Evolutionary conservation across 2,888 invertebrate species (phyloP).

Genomic region (Gonocerus acuteangulatus): DNA sequence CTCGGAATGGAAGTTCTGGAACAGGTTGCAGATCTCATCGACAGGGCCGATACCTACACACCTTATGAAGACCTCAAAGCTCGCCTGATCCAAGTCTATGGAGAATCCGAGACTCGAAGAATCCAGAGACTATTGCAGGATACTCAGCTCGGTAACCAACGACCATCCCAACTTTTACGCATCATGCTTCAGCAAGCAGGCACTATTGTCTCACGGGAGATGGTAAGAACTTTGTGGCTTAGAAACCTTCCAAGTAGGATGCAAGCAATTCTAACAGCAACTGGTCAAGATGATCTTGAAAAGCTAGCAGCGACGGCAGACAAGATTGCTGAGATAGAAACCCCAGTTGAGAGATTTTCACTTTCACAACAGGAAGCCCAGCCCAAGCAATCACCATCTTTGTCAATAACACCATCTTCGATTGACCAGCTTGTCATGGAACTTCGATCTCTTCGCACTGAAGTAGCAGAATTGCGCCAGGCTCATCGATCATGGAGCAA

Average conservation of each 20-base stretch:
- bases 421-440: background rate
- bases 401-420: background rate
- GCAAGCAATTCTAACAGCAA: constrained; percentile 1
- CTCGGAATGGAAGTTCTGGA: no score
- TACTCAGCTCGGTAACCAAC: background rate
- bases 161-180: background rate
- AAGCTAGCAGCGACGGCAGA: background rate
- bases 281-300: constrained; percentile 9
- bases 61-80: background rate
- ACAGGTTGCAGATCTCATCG: no score
- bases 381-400: background rate
- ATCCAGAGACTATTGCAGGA: background rate
- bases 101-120: background rate
- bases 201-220: background rate
- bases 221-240: background rate
- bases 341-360: background rate
- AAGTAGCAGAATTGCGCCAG: background rate
- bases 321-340: background rate
- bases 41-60: no score
- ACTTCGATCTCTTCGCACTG: background rate
- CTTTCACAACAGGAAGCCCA: background rate
- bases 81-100: background rate
- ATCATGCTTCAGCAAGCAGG: background rate
- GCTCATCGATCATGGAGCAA: background rate
- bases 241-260: background rate